Percentiles rank a stretch among this genome's conserved stretches.
phyloP scores from a whole-genome alignment of 2,797 vertebrate genomes.

The Macropodus opercularis region DNA sequence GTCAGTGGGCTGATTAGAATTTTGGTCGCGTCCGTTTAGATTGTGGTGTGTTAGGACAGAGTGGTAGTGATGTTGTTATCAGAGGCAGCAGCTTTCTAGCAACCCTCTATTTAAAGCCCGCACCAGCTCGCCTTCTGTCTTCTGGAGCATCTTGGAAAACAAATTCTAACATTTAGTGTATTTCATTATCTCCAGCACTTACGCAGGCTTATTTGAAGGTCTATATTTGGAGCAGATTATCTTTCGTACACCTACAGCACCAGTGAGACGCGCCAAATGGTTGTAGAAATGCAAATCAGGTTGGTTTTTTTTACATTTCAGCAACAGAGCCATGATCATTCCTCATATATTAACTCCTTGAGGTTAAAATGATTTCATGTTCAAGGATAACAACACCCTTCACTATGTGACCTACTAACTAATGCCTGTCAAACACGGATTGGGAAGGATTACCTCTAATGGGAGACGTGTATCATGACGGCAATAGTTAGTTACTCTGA shows the following conservation, averaged over 20 bases:
- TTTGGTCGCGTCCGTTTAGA: too few relatives aligned
- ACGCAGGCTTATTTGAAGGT: conserved; percentile 19
- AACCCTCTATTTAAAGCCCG: conserved; percentile 57
- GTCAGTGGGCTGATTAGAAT: conserved; percentile 69
- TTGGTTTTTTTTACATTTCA: conserved; percentile 56
- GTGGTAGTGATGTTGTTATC: conserved; percentile 48
- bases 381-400: conserved; percentile 64
- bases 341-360: conserved; percentile 42
- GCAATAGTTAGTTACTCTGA: conserved; percentile 16
- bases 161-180: conserved; percentile 19
- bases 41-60: too few relatives aligned
- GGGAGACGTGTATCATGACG: conserved; percentile 33
- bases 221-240: conserved; percentile 37
- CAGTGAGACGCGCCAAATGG: conserved; percentile 24
- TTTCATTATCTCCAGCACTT: conserved; percentile 44
- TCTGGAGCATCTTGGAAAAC: conserved; percentile 13
- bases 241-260: conserved; percentile 18
- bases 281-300: conserved; percentile 62
- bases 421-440: conserved; percentile 46
- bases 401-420: conserved; percentile 29
- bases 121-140: conserved; percentile 32
- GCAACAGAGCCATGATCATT: conserved; percentile 37
- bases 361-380: conserved; percentile 61
- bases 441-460: conserved; percentile 26
- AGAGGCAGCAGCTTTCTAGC: conserved; percentile 48